Conservation (phyloP, 2,113 vertebrate species). For the Pteronura brasiliensis region DNA sequence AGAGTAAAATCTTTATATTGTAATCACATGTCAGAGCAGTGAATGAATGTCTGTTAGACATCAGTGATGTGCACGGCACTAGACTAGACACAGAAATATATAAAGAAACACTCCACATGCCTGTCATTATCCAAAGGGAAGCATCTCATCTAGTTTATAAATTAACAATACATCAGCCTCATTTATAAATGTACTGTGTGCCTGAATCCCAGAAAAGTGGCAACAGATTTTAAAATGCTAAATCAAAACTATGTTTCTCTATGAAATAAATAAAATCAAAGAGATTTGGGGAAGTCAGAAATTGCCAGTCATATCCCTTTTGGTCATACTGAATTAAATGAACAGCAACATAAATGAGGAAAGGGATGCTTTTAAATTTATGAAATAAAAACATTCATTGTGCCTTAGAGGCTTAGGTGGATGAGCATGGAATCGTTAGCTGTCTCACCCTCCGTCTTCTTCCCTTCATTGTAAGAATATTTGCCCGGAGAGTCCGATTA, state of each 20-base stretch:
- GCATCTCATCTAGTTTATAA: not conserved
- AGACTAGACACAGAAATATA: not conserved
- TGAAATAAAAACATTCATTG: not conserved
- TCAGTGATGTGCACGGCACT: not conserved
- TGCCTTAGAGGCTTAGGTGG: not conserved
- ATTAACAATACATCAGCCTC: not conserved
- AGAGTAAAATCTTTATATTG: not conserved
- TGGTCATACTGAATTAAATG: not conserved
- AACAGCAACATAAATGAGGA: constrained; percentile 15
- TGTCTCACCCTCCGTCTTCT: not conserved
- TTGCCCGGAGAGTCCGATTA: not conserved
- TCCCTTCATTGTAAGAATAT: not conserved
- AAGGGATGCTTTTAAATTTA: not conserved
- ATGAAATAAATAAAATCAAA: constrained; percentile 20
- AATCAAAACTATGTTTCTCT: not conserved
- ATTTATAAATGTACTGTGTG: not conserved
- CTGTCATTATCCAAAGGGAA: not conserved
- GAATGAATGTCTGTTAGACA: not conserved
- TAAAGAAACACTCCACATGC: not conserved
- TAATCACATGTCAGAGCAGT: constrained; percentile 19
- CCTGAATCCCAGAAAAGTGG: not conserved
- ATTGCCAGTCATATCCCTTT: not conserved
- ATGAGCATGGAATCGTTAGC: not conserved
- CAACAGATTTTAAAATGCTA: not conserved
- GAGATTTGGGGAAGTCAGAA: not conserved